phyloP scores from a whole-genome alignment of 2,797 vertebrate species.

The Mastacembelus armatus region DNA sequence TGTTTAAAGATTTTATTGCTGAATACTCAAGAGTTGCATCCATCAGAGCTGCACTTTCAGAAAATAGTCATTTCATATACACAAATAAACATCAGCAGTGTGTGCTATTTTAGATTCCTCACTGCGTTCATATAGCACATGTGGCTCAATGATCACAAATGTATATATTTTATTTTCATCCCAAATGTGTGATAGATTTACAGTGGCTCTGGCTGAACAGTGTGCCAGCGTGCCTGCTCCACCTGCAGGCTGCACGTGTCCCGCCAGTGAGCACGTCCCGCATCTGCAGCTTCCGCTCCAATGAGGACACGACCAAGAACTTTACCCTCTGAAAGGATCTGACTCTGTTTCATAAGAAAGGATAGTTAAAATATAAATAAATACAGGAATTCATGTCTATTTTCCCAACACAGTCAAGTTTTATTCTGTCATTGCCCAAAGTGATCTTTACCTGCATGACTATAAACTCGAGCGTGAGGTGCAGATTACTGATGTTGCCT shows the following conservation, averaged over 20 bases:
- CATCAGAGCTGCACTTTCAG: neutral
- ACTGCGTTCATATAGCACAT: conserved; percentile 1
- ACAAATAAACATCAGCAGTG: neutral
- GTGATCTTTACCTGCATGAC: conserved; percentile 70
- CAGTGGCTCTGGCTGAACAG: conserved; percentile 59
- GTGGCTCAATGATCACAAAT: neutral
- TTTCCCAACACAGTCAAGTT: neutral
- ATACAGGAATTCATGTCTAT: no score
- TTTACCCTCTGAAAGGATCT: conserved; percentile 42
- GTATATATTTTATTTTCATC: no score
- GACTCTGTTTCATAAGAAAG: conserved; percentile 54
- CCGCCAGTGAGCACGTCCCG: conserved; percentile 80
- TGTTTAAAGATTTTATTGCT: neutral
- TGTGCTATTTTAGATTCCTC: neutral
- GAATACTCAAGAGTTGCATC: neutral
- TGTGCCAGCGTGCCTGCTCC: conserved; percentile 81
- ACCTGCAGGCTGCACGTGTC: conserved; percentile 78
- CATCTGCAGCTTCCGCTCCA: conserved; percentile 63
- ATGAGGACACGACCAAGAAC: conserved; percentile 75
- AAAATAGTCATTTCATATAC: conserved; percentile 20
- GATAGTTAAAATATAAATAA: neutral
- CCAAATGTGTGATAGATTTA: conserved; percentile 28
- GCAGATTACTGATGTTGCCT: conserved; percentile 72
- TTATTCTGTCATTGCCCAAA: neutral
- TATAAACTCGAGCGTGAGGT: conserved; percentile 74